Base-by-base conservation (phyloP, 2,888 invertebrate species). In the Hydriomena furcata region DNA sequence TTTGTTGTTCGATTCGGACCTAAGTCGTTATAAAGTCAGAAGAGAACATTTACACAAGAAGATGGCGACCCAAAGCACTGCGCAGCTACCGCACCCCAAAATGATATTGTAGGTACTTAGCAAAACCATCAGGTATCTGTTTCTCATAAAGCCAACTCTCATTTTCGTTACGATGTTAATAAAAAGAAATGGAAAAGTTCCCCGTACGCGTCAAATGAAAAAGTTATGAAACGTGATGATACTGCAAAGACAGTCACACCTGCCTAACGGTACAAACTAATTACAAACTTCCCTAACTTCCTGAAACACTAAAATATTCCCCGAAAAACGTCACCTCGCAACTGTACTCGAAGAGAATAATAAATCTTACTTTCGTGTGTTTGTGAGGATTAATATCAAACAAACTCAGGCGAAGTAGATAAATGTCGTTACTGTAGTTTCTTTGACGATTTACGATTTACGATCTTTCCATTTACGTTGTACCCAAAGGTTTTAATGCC, bases 181-280 rank as follows among this genome's bases (percentile, higher is more conserved):
- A 89, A 89, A 87, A 88, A 85, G 84, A 84, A 88, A 89, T 87
- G 85, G 82, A 77, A 87, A 90, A 89, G 88, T 87, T 85, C 69
- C 71, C 72, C 75, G 79, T 81, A 79, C 84, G 83, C 86, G 84
- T 89, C 89, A 88, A 88, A 89, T 87, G 89, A 88, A 88, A 89
- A 90, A 90, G 89, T 90, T 89, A 86, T 84, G 76, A 82, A 67
- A 83, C 89, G 89, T 90, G 89, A 89, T 82, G 78, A 86, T 88
- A 89, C 84, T 90, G 82, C 80, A 71, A 82, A 86, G 76, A 73
- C 79, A 73, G 71, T 66, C 75, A 78, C 87, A 87, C 85, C 89
- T 86, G 83, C 73, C 79, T 51, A 38, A 74, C 64, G 65, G 67
- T 61, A 73, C 73, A 79, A 89, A 89, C 89, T 89, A 89, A 89